Conservation (phyloP, 2,113 vertebrate genomes). For the Macaca mulatta region DNA sequence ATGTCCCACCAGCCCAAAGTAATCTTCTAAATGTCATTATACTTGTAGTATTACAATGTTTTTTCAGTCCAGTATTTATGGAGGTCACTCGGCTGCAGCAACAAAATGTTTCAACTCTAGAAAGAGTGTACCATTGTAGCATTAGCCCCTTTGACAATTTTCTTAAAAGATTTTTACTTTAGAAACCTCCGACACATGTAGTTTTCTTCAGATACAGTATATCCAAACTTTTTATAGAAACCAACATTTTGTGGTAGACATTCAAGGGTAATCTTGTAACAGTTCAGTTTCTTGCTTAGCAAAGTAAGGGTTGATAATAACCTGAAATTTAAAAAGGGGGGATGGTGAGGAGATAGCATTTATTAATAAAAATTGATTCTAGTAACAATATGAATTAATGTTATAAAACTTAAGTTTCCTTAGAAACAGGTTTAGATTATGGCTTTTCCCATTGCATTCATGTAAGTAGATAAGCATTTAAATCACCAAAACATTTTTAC, state of each 20-base stretch:
- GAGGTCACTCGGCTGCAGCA: slow-evolving; percentile 75
- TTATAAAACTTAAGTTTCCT: slow-evolving; percentile 19
- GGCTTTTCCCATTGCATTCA: background rate
- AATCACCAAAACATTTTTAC: slow-evolving; percentile 43
- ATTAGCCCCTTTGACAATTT: slow-evolving; percentile 66
- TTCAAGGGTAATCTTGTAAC: slow-evolving; percentile 98
- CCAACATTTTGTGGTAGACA: slow-evolving; percentile 93
- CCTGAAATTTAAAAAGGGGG: slow-evolving; percentile 80
- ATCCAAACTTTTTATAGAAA: slow-evolving; percentile 97
- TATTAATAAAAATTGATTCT: slow-evolving; percentile 46
- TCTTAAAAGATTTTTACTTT: slow-evolving; percentile 82
- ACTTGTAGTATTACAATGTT: slow-evolving; percentile 52
- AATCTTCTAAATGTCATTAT: slow-evolving; percentile 67
- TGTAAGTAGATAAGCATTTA: slow-evolving; percentile 20
- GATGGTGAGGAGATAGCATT: background rate
- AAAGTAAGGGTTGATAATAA: slow-evolving; percentile 92
- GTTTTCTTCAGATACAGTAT: slow-evolving; percentile 90
- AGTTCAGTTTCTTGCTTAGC: slow-evolving; percentile 95
- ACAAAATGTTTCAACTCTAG: slow-evolving; percentile 69
- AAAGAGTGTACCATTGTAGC: slow-evolving; percentile 61
- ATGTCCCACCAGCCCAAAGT: slow-evolving; percentile 65
- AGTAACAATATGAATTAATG: slow-evolving; percentile 13
- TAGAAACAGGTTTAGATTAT: background rate
- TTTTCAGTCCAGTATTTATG: slow-evolving; percentile 58
- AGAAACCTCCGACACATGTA: slow-evolving; percentile 94